Evolutionary conservation across 1,140 invertebrate genomes (phyloP).

Genomic region (Aporrectodea caliginosa): DNA sequence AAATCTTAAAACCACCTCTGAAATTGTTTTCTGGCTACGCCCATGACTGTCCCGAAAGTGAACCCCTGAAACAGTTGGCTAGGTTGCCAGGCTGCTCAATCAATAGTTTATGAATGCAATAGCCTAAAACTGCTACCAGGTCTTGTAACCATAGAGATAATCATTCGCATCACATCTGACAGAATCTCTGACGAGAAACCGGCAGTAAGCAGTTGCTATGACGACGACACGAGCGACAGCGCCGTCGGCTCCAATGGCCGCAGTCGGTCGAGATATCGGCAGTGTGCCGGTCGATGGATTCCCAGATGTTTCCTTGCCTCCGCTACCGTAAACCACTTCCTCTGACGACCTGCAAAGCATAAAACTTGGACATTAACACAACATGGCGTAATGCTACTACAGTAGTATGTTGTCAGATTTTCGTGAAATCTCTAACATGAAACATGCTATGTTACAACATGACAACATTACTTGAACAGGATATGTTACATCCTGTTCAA

Average conservation of each 20-base stretch:
- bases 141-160: too few relatives aligned
- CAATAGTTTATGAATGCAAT: too few relatives aligned
- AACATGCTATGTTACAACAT: background rate
- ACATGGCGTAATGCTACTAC: background rate
- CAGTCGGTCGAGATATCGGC: conserved; percentile 66
- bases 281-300: conserved; percentile 82
- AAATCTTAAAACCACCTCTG: too few relatives aligned
- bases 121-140: too few relatives aligned
- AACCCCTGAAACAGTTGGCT: too few relatives aligned
- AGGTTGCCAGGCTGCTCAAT: too few relatives aligned
- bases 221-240: too few relatives aligned
- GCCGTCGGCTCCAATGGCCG: background rate
- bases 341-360: conserved; percentile 67
- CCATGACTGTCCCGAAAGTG: too few relatives aligned
- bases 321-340: conserved; percentile 85
- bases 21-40: too few relatives aligned
- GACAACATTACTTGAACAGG: background rate
- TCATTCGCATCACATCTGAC: too few relatives aligned
- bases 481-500: background rate
- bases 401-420: background rate
- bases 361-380: conserved; percentile 9
- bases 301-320: conserved; percentile 79
- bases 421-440: background rate
- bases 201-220: too few relatives aligned
- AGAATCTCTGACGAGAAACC: too few relatives aligned